Base-by-base conservation (phyloP, 1,140 invertebrate species). In the Ostrea denselamellosa region DNA sequence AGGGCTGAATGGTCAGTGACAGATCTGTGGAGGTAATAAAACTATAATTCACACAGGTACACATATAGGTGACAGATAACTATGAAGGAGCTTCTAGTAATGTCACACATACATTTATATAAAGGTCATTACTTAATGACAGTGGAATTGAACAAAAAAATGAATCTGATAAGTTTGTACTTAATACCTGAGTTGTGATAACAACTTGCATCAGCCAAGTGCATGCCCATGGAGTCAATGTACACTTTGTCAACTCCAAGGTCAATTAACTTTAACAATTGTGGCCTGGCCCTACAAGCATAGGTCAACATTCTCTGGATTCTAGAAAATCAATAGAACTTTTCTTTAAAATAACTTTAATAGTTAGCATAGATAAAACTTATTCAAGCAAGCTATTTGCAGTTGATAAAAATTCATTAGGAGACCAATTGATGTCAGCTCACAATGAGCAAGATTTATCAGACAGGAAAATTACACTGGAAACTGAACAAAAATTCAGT, bases 1-100 rank as follows among this genome's bases (percentile, higher is more conserved):
- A 10, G 22, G 68, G 68, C 68, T 77, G 28, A 77, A 77, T 77
- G 68, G 68, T 77, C 68, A 77, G 8, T 77, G 68, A 34, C 68
- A 71, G 68, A 14, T 17, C 17, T 8, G 68, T 77, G 65, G 65
- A 34, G n/a, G 68, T 25, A 77, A 77, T 77, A 77, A 77, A 14
- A 77, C n/a, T 5, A 17, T 62, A 17, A 62, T 62, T 62, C 3
- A 62, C 56, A 62, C 56, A 17, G 17, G 7, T 5, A 62, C 17
- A 62, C 56, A 2, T 62, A 19, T 62, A 44, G 34, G 34, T 44
- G 34, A 44, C 34, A 44, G 34, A 44, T 2, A 1, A 44, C 34
- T 44, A 44, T 44, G 34, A n/a, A n/a, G n/a, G n/a, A n/a, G n/a
- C 5, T 44, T 44, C 34, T 44, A 5, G 34, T 5, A 44, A 44